Evolutionary conservation across 2,797 vertebrate genomes (phyloP).

Genomic region (Glossophaga mutica): DNA sequence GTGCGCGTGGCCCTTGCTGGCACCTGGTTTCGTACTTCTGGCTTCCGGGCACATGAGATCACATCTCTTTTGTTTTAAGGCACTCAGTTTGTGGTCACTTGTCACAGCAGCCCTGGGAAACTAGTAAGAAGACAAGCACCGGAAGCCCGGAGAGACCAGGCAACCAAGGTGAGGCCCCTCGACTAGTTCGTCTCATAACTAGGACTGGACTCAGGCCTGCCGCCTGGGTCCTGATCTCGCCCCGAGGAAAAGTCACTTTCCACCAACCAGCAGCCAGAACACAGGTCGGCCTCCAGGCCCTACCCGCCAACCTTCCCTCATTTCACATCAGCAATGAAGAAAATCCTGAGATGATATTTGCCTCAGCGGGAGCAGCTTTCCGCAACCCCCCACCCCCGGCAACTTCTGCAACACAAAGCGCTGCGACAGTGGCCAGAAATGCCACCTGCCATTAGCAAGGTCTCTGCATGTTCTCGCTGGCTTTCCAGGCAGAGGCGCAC

Average conservation of each 20-base stretch:
- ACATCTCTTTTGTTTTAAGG: background rate
- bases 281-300: background rate
- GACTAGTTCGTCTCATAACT: background rate
- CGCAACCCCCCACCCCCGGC: no score
- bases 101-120: background rate
- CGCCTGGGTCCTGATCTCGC: background rate
- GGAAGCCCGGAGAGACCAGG: background rate
- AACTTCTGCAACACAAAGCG: background rate
- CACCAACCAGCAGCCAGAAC: background rate
- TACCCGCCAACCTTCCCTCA: background rate
- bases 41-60: background rate
- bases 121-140: background rate
- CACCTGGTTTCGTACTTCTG: background rate
- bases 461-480: background rate
- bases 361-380: background rate
- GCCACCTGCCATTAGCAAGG: background rate
- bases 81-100: background rate
- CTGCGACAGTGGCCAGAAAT: background rate
- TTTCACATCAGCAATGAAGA: background rate
- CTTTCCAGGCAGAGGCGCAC: background rate
- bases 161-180: background rate
- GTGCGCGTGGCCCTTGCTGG: fast-evolving
- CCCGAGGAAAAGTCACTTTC: background rate
- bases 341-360: background rate
- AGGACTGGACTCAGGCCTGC: background rate